Evolutionary conservation across 1,140 invertebrate genomes (phyloP), one percentile per base, ranked within the genome.

Genomic region (Ostrea denselamellosa): DNA sequence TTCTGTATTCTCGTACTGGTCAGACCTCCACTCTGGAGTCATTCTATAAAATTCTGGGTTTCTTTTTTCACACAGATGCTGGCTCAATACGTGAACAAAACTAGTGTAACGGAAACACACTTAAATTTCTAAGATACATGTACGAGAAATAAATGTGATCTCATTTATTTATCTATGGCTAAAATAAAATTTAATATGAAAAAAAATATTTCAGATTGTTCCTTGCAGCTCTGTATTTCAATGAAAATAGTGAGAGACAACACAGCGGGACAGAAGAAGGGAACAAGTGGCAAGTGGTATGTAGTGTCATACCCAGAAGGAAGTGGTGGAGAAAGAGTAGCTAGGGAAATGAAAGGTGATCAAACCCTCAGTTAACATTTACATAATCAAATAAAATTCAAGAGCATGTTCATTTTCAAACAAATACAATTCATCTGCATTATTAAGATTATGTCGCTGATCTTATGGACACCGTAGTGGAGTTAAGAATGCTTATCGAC

Each of bases 41-140:
- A 0, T 85, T 83, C 22, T 85, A 89, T 34, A 82, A 88, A 22
- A 53, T 85, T 14, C 51, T 86, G 8, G 83, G 87, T 25, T 85
- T 86, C 86, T 22, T 84, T 58, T 28, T 81, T 77, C 44, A 51
- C 51, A 85, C 53, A 28, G 12, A 87, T 87, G 83, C 19, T 77
- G n/a, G 56, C 82, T 65, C 85, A 65, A 86, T 87, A 52, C 56
- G 19, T 58, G 5, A 44, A 5, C 34, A 1, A 44, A 44, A 44
- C 34, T 1, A 44, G 5, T 44, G 5, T 2, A 44, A 44, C 34
- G 1, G 34, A 44, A 44, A 44, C 34, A 44, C 34, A 44, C 3
- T 58, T 44, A 5, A 5, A 44, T 44, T 44, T 44, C 34, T 44
- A 2, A 44, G 34, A 44, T 44, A 2, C 34, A 44, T 2, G 34